These are phyloP conservation scores for Pyxicephalus adspersus DNA, from an alignment of 2,113 vertebrate genomes.

Conservation along the genomic window DNA sequence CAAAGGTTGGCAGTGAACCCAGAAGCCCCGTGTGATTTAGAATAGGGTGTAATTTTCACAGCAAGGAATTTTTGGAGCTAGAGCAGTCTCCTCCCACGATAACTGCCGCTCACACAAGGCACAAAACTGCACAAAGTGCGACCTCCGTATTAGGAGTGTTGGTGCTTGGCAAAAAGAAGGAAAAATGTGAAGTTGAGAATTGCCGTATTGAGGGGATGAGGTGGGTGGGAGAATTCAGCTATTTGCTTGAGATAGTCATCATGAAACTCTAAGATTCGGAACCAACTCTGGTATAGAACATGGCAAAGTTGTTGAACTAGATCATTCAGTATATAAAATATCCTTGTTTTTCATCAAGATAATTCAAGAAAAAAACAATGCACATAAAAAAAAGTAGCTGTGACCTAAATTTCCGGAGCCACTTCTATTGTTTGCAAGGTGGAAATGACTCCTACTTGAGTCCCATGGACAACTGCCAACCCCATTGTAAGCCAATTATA, in stretches of 20 bases:
- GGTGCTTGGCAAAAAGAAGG: not conserved
- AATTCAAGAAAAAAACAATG: no score
- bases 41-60: constrained; percentile 9
- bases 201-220: not conserved
- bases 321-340: no score
- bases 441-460: no score
- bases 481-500: no score
- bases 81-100: not conserved
- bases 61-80: not conserved
- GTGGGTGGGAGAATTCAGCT: not conserved
- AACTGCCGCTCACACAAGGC: not conserved
- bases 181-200: not conserved
- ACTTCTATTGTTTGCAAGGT: no score
- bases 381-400: no score
- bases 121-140: not conserved
- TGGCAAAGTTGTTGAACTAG: no score
- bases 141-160: not conserved
- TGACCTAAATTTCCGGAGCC: no score
- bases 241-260: constrained; percentile 4
- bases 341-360: no score
- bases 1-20: not conserved
- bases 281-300: no score
- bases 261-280: not conserved
- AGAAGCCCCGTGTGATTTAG: not conserved
- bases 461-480: no score